A percentile compares a stretch with the other conserved stretches of the same genome.
Evolutionary conservation across 2,113 vertebrate species (phyloP).

Genomic region (Rhombomys opimus): DNA sequence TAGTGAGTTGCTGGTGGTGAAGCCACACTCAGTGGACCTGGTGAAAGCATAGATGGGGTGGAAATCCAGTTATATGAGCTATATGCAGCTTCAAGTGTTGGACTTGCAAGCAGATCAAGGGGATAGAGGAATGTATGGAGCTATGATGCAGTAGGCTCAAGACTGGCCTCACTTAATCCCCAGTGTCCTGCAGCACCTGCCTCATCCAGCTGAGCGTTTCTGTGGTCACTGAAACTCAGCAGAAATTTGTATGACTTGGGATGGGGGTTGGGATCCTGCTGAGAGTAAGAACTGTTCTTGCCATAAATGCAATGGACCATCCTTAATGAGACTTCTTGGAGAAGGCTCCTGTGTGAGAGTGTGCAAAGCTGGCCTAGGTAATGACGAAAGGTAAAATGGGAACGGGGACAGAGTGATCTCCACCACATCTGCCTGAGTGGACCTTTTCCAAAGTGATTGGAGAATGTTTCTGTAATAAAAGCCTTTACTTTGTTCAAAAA

Average conservation of each 20-base stretch:
- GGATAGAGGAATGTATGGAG: slow-evolving; percentile 98
- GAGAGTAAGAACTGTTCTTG: slow-evolving; percentile 42
- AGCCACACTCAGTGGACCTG: slow-evolving; percentile 94
- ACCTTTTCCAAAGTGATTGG: too few species aligned
- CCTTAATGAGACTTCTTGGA: neutral
- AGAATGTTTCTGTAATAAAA: too few species aligned
- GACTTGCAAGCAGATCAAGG: slow-evolving; percentile 96
- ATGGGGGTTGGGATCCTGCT: slow-evolving; percentile 59
- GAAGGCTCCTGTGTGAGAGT: neutral
- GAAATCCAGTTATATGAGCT: slow-evolving; percentile 97
- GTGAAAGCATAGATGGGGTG: slow-evolving; percentile 96
- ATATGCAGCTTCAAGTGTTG: slow-evolving; percentile 96
- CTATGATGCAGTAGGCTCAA: slow-evolving; percentile 97
- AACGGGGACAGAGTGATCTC: neutral
- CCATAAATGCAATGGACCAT: neutral
- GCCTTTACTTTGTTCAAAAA: too few species aligned
- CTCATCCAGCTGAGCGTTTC: neutral
- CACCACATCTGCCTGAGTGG: too few species aligned
- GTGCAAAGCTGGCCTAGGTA: neutral
- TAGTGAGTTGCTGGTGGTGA: slow-evolving; percentile 93
- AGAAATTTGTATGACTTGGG: neutral
- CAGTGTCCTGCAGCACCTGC: neutral
- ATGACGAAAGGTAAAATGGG: too few species aligned
- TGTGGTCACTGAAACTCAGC: slow-evolving; percentile 58
- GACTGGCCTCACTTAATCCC: slow-evolving; percentile 94